Evolutionary conservation across 2,888 invertebrate species (phyloP).

Genomic region (Pimpla rufipes): DNA sequence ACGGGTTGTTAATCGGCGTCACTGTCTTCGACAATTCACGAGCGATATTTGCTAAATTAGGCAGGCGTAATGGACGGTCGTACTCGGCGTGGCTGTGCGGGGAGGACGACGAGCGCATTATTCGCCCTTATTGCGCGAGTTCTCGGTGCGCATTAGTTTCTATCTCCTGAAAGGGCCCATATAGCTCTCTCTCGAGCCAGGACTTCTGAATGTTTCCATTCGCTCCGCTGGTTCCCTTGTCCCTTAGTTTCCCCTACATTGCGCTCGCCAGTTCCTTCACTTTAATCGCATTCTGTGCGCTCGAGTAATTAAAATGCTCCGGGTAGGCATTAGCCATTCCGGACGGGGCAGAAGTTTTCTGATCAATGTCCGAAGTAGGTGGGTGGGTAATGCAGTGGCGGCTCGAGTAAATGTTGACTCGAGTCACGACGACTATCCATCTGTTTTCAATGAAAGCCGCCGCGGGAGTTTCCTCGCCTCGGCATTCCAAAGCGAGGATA

Average conservation of each 20-base stretch:
- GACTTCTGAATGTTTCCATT: constrained; percentile 73
- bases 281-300: constrained; percentile 75
- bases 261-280: constrained; percentile 71
- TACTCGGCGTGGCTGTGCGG: constrained; percentile 16
- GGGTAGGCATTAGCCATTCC: constrained; percentile 69
- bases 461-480: constrained; percentile 33
- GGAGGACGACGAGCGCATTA: constrained; percentile 21
- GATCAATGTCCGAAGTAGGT: constrained; percentile 68
- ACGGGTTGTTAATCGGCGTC: constrained; percentile 4
- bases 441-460: constrained; percentile 59
- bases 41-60: constrained; percentile 54
- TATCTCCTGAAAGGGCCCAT: constrained; percentile 61
- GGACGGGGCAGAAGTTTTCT: constrained; percentile 66
- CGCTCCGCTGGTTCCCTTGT: constrained; percentile 70
- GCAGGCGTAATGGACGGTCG: constrained; percentile 29
- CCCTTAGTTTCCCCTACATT: constrained; percentile 73
- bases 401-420: constrained; percentile 67
- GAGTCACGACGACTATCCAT: constrained; percentile 61
- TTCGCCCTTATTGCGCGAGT: constrained; percentile 56
- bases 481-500: constrained; percentile 20
- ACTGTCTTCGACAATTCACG: constrained; percentile 34
- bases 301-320: constrained; percentile 74
- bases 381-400: constrained; percentile 67
- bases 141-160: constrained; percentile 54
- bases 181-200: constrained; percentile 55